Percentiles rank a stretch among this genome's conserved stretches.
These are phyloP conservation scores for Nephrocerus scutellatus DNA, from an alignment of 2,888 invertebrate species.

Conservation along the genomic window DNA sequence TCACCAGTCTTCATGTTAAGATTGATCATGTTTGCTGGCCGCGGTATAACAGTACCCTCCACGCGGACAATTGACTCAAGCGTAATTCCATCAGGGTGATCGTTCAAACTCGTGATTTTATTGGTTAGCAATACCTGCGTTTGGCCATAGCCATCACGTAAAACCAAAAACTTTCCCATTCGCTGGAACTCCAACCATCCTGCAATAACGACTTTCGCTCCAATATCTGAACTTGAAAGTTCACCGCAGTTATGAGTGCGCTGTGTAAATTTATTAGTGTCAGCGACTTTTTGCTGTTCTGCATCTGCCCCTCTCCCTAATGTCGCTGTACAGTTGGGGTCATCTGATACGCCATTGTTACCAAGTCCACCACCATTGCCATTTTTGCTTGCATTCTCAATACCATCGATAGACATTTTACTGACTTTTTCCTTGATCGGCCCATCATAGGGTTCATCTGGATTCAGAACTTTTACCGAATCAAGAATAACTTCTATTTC, in stretches of 20 bases:
- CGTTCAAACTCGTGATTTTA: constrained; percentile 31
- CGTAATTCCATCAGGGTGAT: constrained; percentile 44
- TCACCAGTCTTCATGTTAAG: constrained; percentile 62
- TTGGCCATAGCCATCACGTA: constrained; percentile 83
- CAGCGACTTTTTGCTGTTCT: constrained; percentile 32
- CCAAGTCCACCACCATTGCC: constrained; percentile 12
- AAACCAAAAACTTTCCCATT: constrained; percentile 71
- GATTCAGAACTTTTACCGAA: constrained; percentile 49
- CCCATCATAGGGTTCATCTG: constrained; percentile 44
- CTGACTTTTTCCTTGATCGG: constrained; percentile 40
- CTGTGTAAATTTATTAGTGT: constrained; percentile 55
- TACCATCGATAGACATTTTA: constrained; percentile 39
- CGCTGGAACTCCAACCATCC: constrained; percentile 90
- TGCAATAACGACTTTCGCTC: constrained; percentile 67
- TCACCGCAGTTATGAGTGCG: constrained; percentile 88
- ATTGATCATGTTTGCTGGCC: constrained; percentile 69
- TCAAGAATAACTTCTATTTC: constrained; percentile 55
- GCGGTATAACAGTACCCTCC: constrained; percentile 59
- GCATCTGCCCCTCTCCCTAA: too few species aligned
- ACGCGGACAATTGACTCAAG: constrained; percentile 62
- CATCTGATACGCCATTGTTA: constrained; percentile 10
- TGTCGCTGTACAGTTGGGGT: constrained; percentile 21
- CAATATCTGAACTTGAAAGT: constrained; percentile 59
- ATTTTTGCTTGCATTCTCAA: constrained; percentile 18
- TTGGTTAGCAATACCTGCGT: constrained; percentile 69